These are phyloP conservation scores for Listronotus oregonensis DNA, from an alignment of 1,140 invertebrate genomes.

Conservation along the genomic window DNA sequence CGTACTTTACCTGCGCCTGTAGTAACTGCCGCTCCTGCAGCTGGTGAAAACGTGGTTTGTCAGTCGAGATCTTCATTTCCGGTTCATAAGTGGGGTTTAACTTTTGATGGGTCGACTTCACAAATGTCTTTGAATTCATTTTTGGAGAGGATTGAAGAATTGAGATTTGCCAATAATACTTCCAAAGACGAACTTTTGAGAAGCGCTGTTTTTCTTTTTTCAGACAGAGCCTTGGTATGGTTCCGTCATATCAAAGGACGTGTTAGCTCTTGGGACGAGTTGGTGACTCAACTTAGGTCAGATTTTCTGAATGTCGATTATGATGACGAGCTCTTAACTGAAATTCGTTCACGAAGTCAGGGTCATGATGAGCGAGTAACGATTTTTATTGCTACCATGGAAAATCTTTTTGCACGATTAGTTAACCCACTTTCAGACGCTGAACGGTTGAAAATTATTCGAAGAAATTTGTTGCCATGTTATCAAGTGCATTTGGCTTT, in stretches of 20 bases:
- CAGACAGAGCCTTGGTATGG: neutral
- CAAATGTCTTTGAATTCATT: neutral
- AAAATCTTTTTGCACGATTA: neutral
- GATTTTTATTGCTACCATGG: constrained; percentile 4
- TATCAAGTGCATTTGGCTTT: neutral
- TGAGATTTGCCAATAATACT: neutral
- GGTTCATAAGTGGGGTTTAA: too few species aligned
- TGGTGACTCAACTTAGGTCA: neutral
- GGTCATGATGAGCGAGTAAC: neutral
- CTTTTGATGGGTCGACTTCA: too few species aligned
- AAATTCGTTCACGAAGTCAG: constrained; percentile 1
- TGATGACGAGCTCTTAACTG: constrained; percentile 1
- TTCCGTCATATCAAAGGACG: neutral
- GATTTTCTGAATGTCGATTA: constrained; percentile 6
- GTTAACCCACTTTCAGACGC: neutral
- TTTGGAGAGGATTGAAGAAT: constrained; percentile 3
- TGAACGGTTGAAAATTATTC: neutral
- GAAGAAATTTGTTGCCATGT: neutral
- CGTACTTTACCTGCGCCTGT: too few species aligned
- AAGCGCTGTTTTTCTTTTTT: neutral
- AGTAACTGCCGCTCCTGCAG: too few species aligned
- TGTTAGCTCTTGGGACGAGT: neutral
- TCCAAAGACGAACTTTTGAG: neutral
- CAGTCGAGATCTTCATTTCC: too few species aligned
- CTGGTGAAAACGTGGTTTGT: too few species aligned